Evolutionary conservation across 2,113 vertebrate species (phyloP), one percentile per base, ranked within the genome.

Genomic region (Probosciger aterrimus): DNA sequence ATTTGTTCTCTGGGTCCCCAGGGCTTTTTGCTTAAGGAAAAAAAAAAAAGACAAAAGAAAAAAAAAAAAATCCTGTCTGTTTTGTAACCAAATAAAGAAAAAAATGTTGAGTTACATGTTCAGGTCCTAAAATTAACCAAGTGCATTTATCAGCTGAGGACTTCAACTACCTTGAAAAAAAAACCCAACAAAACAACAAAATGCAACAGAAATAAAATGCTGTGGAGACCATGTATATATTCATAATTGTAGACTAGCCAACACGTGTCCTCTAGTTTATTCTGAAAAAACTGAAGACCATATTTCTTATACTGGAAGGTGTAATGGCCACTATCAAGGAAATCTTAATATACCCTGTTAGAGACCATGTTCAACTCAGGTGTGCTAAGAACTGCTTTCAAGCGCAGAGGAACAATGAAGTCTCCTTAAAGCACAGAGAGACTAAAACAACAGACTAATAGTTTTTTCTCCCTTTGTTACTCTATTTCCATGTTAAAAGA

Each of bases 41-140:
- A 62, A 16, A 13, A 33, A 31, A 35, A 74, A 52, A 55, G 4
- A 19, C 2, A n/a, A 52, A 49, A 37, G 2, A 63, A 65, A 28
- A 4, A 82, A 47, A 50, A 33, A 14, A 0, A 33, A 14, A 0
- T 2, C 13, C 4, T 10, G 1, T 10, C 47, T 67, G 4, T 25
- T 88, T 88, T 46, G 37, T 46, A 83, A 41, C 4, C 3, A 77
- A 88, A 88, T 44, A 37, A 73, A 69, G 59, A 53, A 68, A 83
- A 80, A 39, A 44, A 18, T 10, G 46, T 4, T 37, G 33, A 88
- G 7, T 14, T 64, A 31, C 16, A 2, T 10, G n/a, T 18, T 70
- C 18, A 46, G 17, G 23, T 37, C 41, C 60, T 93, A 33, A 77
- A 86, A 81, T 63, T 57, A 78, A 24, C 7, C 30, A 65, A 62